Conservation (phyloP, 2,888 invertebrate genomes). For the Nysson spinosus region DNA sequence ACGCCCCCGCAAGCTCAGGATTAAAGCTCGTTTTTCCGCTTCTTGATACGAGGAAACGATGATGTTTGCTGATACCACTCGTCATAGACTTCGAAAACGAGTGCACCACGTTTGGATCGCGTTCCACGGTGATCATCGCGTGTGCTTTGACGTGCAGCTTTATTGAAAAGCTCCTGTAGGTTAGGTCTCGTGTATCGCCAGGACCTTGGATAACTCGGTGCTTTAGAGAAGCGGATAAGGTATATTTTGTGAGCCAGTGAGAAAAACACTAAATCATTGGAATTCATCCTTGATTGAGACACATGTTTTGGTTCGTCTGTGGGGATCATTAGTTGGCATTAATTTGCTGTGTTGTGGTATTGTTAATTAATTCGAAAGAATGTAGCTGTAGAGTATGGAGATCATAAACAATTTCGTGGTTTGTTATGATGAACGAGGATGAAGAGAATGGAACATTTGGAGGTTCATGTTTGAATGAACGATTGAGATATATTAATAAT, state of each 20-base stretch:
- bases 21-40: slow-evolving; percentile 18
- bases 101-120: slow-evolving; percentile 17
- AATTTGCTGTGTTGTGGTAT: too few relatives aligned
- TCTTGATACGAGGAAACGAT: slow-evolving; percentile 10
- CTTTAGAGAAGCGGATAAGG: not conserved
- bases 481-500: too few relatives aligned
- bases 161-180: slow-evolving; percentile 13
- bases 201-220: not conserved
- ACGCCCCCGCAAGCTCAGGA: slow-evolving; percentile 40
- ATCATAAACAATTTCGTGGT: too few relatives aligned
- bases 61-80: slow-evolving; percentile 9
- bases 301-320: too few relatives aligned
- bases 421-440: too few relatives aligned
- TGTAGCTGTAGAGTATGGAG: too few relatives aligned
- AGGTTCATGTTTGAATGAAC: too few relatives aligned
- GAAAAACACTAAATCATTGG: too few relatives aligned
- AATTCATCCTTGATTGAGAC: too few relatives aligned
- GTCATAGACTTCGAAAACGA: not conserved
- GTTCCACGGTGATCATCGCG: slow-evolving; percentile 2
- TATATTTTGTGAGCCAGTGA: not conserved
- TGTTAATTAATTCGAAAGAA: too few relatives aligned
- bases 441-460: too few relatives aligned
- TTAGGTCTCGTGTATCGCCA: slow-evolving; percentile 32
- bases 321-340: too few relatives aligned
- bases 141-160: slow-evolving; percentile 29